phyloP scores from a whole-genome alignment of 2,113 vertebrate species.

The Genyomyrus donnyi region DNA sequence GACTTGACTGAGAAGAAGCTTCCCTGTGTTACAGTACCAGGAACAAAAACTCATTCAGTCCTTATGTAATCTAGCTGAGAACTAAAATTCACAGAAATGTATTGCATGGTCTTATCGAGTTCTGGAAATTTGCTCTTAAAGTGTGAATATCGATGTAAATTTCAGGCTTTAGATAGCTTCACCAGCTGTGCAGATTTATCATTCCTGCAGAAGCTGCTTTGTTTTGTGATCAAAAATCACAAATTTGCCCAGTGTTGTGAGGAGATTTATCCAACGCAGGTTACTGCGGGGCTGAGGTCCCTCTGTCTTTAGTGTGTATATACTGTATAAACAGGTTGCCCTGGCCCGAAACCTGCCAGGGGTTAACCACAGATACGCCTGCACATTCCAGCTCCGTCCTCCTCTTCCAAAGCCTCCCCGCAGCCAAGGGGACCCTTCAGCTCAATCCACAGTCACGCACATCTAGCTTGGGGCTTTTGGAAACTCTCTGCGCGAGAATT shows the following conservation, averaged over 20 bases:
- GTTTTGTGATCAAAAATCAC: background rate
- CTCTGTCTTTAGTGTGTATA: background rate
- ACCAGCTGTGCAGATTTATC: background rate
- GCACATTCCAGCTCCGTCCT: constrained; percentile 44
- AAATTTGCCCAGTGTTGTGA: background rate
- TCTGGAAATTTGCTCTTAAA: background rate
- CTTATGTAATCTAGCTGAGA: background rate
- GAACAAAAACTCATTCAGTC: background rate
- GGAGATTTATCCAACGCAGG: background rate
- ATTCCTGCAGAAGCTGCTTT: background rate
- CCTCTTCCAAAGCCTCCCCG: constrained; percentile 30
- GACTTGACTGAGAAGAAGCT: background rate
- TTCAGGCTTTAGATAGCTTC: background rate
- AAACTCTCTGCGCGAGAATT: background rate
- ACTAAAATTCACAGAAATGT: background rate
- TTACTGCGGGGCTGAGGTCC: background rate
- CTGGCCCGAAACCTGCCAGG: constrained; percentile 21
- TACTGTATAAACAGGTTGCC: background rate
- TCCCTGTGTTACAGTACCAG: background rate
- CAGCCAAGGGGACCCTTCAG: background rate
- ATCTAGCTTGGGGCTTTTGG: background rate
- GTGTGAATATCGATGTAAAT: background rate
- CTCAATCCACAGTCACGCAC: background rate
- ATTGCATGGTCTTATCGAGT: background rate
- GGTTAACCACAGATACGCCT: constrained; percentile 19